Conservation (phyloP, 92 coral and sea anemone genomes). For the Scolanthus callimorphus region DNA sequence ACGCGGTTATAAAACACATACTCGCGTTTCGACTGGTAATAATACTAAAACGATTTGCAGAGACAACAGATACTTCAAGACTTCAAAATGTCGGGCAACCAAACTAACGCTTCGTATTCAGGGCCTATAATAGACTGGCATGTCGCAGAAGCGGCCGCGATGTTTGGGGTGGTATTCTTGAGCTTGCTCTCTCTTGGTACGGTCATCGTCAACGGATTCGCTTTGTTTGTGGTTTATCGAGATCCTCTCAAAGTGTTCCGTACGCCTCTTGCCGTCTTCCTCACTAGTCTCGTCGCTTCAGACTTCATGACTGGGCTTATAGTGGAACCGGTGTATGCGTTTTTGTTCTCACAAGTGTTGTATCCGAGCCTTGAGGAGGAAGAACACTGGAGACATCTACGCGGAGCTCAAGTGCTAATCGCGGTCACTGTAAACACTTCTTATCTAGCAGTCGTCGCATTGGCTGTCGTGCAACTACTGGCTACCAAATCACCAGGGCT, state of each 20-base stretch:
- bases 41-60: too few species aligned
- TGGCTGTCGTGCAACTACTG: slow-evolving; percentile 57
- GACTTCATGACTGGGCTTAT: slow-evolving; percentile 71
- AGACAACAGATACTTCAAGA: too few species aligned
- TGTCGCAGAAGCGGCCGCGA: slow-evolving; percentile 1
- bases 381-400: slow-evolving; percentile 11
- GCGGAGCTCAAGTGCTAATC: slow-evolving; percentile 38
- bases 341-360: background rate
- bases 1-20: too few species aligned
- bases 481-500: slow-evolving; percentile 40
- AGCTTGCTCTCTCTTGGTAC: slow-evolving; percentile 40
- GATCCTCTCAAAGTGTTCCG: slow-evolving; percentile 81
- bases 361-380: too few species aligned
- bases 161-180: slow-evolving; percentile 6
- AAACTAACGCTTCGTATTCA: background rate
- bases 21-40: too few species aligned
- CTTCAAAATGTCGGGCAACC: slow-evolving; percentile 11
- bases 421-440: slow-evolving; percentile 64
- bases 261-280: slow-evolving; percentile 66
- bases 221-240: slow-evolving; percentile 51
- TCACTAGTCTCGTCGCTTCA: slow-evolving; percentile 63
- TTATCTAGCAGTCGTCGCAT: slow-evolving; percentile 49
- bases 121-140: background rate
- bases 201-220: slow-evolving; percentile 59
- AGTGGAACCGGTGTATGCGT: slow-evolving; percentile 63